Evolutionary conservation across 2,888 invertebrate species (phyloP).

Genomic region (Sinotaia quadrata): DNA sequence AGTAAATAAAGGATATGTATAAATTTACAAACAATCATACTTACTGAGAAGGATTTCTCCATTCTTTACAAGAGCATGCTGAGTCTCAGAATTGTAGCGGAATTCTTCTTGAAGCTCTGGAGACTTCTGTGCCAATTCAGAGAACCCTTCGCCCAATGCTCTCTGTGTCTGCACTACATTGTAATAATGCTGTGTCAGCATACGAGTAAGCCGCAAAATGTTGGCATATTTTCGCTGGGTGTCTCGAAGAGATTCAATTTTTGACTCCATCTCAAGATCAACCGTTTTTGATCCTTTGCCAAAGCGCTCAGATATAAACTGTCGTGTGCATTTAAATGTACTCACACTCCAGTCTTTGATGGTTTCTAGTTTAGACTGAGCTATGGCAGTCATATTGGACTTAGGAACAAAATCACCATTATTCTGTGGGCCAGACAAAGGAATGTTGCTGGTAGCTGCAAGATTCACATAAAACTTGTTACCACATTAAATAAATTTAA

Average conservation of each 20-base stretch:
- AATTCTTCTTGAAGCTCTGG: conserved; percentile 96
- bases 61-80: conserved; percentile 92
- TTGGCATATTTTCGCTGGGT: conserved; percentile 89
- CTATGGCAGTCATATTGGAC: conserved; percentile 50
- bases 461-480: too few species aligned
- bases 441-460: conserved; percentile 60
- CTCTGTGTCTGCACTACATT: conserved; percentile 89
- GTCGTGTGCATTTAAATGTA: conserved; percentile 97
- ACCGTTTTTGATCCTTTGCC: conserved; percentile 79
- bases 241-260: conserved; percentile 92
- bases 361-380: conserved; percentile 79
- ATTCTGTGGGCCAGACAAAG: conserved; percentile 51
- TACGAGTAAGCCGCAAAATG: conserved; percentile 87
- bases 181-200: conserved; percentile 89
- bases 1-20: not conserved
- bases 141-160: conserved; percentile 90
- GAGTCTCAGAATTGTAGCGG: conserved; percentile 95
- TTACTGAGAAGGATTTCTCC: conserved; percentile 86
- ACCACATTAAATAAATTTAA: too few species aligned
- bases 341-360: conserved; percentile 97
- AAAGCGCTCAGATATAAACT: conserved; percentile 94
- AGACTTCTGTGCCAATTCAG: conserved; percentile 95
- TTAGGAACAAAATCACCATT: conserved; percentile 64
- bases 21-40: conserved; percentile 22
- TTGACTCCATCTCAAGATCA: conserved; percentile 88